Percentiles rank a stretch among this genome's conserved stretches.
Evolutionary conservation across 2,113 vertebrate species (phyloP).

Genomic region (Ptychochromis oligacanthus): DNA sequence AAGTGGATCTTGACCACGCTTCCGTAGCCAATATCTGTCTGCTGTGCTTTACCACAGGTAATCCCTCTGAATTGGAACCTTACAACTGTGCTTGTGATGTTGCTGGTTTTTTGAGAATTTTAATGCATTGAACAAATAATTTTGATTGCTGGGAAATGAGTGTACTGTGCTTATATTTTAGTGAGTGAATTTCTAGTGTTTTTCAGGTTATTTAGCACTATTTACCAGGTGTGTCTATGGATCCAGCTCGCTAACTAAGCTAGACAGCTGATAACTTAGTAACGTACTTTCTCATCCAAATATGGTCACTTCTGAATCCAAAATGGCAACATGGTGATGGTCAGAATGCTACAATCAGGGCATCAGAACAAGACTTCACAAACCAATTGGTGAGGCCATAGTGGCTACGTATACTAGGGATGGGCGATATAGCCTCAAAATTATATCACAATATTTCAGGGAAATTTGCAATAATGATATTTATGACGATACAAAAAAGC

Average conservation of each 20-base stretch:
- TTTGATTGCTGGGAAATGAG: background rate
- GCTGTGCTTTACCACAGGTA: background rate
- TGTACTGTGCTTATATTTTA: background rate
- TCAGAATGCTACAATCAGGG: background rate
- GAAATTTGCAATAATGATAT: background rate
- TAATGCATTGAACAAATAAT: background rate
- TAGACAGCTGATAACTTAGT: background rate
- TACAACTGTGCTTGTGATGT: background rate
- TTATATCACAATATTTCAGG: background rate
- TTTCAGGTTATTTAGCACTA: background rate
- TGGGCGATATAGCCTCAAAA: background rate
- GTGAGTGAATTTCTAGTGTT: background rate
- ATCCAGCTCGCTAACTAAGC: background rate
- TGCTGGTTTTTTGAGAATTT: background rate
- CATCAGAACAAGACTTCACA: background rate
- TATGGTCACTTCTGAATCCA: background rate
- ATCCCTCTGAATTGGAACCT: background rate
- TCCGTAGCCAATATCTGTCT: background rate
- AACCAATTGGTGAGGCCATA: background rate
- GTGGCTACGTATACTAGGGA: background rate
- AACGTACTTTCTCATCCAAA: background rate
- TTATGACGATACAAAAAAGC: too few relatives aligned
- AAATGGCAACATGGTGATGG: background rate
- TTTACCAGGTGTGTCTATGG: background rate
- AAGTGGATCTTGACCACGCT: background rate